phyloP scores from a whole-genome alignment of 2,888 invertebrate genomes.

The Thalpophila matura region DNA sequence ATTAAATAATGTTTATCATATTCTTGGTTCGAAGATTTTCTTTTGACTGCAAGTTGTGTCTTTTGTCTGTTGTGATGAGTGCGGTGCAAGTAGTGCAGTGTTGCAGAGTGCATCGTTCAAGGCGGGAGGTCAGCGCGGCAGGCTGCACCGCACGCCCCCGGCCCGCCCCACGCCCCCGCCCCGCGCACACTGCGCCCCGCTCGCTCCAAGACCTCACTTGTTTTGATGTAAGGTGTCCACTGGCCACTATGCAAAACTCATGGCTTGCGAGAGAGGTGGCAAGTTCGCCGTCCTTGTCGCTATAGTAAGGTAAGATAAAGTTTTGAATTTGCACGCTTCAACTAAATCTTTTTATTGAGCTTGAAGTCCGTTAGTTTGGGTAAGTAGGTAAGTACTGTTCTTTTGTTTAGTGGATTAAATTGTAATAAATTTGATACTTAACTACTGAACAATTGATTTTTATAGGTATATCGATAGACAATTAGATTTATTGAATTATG shows the following conservation, averaged over 20 bases:
- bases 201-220: slow-evolving; percentile 81
- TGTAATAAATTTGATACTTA: no score
- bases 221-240: slow-evolving; percentile 89
- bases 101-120: slow-evolving; percentile 69
- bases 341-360: slow-evolving; percentile 60
- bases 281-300: slow-evolving; percentile 73
- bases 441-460: no score
- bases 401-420: slow-evolving; percentile 25
- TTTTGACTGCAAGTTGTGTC: not conserved
- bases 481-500: no score
- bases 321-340: slow-evolving; percentile 67
- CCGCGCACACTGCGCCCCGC: slow-evolving; percentile 63
- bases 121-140: slow-evolving; percentile 82
- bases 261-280: slow-evolving; percentile 69
- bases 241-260: slow-evolving; percentile 86
- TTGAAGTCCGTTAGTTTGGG: slow-evolving; percentile 46
- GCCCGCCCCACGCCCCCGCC: slow-evolving; percentile 80
- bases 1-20: not conserved
- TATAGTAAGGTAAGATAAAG: slow-evolving; percentile 68
- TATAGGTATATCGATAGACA: no score
- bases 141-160: slow-evolving; percentile 83
- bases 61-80: slow-evolving; percentile 35
- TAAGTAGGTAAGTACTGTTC: slow-evolving; percentile 8
- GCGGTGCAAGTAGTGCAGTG: slow-evolving; percentile 47
- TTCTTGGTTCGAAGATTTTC: not conserved